Base-by-base conservation (phyloP, 2,113 vertebrate genomes). In the Hyperoodon ampullatus region DNA sequence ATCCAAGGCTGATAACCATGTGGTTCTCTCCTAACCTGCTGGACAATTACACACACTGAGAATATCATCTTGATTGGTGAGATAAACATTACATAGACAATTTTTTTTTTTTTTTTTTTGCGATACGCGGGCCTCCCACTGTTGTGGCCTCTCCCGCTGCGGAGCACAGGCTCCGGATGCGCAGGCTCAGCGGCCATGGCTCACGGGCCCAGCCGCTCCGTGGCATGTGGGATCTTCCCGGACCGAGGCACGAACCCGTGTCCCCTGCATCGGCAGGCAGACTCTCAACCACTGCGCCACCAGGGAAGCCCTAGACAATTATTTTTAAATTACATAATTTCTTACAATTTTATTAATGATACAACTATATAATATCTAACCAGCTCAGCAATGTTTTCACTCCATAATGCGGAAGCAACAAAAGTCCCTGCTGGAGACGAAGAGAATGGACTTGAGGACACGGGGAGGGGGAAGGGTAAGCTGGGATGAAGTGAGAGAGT, bases 401-500 rank as follows among this genome's bases (percentile, higher is more conserved):
- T 60, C 28, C 70, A 55, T 21, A 58, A 24, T 6, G 12, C 18
- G 33, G 33, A 80, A 6, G 35, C 35, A 33, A 60, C 39, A 8
- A 63, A 74, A 50, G 24, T 42, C 12, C 10, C 70, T 55, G 0
- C 30, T 47, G 5, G 18, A 44, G 5, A 19, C 15, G 1, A 53
- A 53, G 4, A 53, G 50, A 18, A 53, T 53, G 15, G 15, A 53
- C 53, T 53, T 53, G 53, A 53, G 53, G 53, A 18, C 15, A 53
- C 15, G 1, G 53, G 53, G 53, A 53, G 15, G 15, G 50, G 50
- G 50, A 53, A 53, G 50, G 50, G 50, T 15, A 53, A 5, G 50
- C 50, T 5, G 50, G 14, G 53, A 53, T 0, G 1, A 53, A 53
- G 15, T 6, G 53, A 53, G 53, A 6, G 53, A 16, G 5, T 0